A percentile compares a stretch with the other conserved stretches of the same genome.
Evolutionary conservation across 2,888 invertebrate genomes (phyloP).

Genomic region (Pheosia tremula): DNA sequence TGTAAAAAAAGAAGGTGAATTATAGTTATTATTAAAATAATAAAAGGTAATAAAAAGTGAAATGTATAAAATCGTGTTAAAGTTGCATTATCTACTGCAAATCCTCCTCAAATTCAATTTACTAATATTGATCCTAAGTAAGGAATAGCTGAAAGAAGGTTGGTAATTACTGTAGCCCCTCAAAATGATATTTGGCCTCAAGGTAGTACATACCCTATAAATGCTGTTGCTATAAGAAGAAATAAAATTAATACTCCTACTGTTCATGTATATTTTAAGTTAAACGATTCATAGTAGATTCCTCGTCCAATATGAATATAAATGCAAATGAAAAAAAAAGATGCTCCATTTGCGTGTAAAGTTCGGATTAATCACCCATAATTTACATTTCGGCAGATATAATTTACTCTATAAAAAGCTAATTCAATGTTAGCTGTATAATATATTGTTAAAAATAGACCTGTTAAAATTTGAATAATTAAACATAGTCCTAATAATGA

Average conservation of each 20-base stretch:
- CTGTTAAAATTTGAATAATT: constrained; percentile 87
- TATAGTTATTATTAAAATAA: constrained; percentile 85
- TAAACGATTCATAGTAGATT: constrained; percentile 78
- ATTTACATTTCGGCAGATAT: constrained; percentile 89
- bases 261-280: constrained; percentile 85
- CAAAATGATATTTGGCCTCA: constrained; percentile 94
- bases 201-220: constrained; percentile 91
- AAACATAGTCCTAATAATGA: constrained; percentile 86
- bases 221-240: constrained; percentile 88
- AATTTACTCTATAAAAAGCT: constrained; percentile 87
- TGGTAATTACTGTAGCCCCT: constrained; percentile 92
- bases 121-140: constrained; percentile 86
- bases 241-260: constrained; percentile 87
- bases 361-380: constrained; percentile 87
- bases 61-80: constrained; percentile 91
- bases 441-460: constrained; percentile 88
- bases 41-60: constrained; percentile 89
- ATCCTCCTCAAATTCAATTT: constrained; percentile 91
- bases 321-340: constrained; percentile 89
- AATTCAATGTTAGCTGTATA: constrained; percentile 86
- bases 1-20: constrained; percentile 88
- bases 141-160: constrained; percentile 89
- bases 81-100: constrained; percentile 89
- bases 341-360: constrained; percentile 89
- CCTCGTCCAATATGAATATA: constrained; percentile 88